These are phyloP conservation scores for Papilio demoleus DNA, from an alignment of 2,888 invertebrate genomes.

Conservation along the genomic window DNA sequence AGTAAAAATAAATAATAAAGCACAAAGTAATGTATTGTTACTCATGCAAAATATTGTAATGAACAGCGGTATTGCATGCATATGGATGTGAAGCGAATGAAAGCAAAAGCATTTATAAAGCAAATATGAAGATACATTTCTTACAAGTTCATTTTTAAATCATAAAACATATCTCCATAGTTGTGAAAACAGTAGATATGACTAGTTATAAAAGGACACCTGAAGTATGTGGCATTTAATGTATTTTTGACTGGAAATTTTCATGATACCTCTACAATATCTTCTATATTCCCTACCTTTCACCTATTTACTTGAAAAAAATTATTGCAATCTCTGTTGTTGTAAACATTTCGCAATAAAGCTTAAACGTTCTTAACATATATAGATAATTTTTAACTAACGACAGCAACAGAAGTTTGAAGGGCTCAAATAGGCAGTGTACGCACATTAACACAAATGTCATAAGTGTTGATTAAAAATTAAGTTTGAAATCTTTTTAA, in stretches of 20 bases:
- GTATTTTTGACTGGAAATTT: not conserved
- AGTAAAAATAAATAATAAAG: slow-evolving; percentile 19
- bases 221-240: not conserved
- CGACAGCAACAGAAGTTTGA: too few species aligned
- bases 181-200: slow-evolving; percentile 41
- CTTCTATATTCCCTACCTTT: not conserved
- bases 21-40: slow-evolving; percentile 16
- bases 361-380: too few species aligned
- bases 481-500: too few species aligned
- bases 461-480: too few species aligned
- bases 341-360: too few species aligned
- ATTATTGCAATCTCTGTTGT: too few species aligned
- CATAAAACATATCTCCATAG: slow-evolving; percentile 41
- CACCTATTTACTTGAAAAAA: not conserved
- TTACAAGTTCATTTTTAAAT: not conserved
- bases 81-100: slow-evolving; percentile 43
- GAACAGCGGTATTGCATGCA: slow-evolving; percentile 44
- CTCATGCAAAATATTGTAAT: slow-evolving; percentile 25
- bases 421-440: too few species aligned
- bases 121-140: slow-evolving; percentile 41
- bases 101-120: slow-evolving; percentile 47
- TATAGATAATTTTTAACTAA: too few species aligned
- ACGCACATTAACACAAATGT: too few species aligned
- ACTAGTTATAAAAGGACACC: slow-evolving; percentile 40
- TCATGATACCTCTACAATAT: not conserved